Evolutionary conservation across 2,888 invertebrate genomes (phyloP).

Genomic region (Oscheius myriophilus): DNA sequence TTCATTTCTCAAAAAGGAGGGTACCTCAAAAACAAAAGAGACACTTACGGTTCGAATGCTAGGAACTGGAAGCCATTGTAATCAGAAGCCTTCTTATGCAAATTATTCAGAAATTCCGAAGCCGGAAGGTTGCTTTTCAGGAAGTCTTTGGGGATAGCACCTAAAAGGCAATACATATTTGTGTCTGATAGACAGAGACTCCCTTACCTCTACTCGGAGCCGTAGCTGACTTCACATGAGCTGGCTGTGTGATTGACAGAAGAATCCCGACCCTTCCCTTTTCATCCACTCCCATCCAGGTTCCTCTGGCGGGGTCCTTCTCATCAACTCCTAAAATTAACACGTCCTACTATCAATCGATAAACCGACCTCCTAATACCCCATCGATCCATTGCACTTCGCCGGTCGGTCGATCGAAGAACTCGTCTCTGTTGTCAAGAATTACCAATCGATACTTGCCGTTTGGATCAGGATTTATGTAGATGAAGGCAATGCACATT

Average conservation of each 20-base stretch:
- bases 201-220: constrained; percentile 55
- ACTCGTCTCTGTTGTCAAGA: constrained; percentile 65
- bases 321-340: constrained; percentile 54
- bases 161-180: constrained; percentile 21
- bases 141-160: constrained; percentile 49
- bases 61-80: constrained; percentile 66
- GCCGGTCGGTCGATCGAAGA: constrained; percentile 52
- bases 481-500: constrained; percentile 55
- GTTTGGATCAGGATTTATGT: constrained; percentile 30
- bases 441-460: constrained; percentile 58
- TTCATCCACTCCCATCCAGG: constrained; percentile 62
- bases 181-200: no score
- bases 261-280: constrained; percentile 54
- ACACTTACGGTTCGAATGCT: constrained; percentile 47
- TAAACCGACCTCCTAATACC: constrained; percentile 60
- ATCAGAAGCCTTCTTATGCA: constrained; percentile 34
- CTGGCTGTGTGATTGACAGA: constrained; percentile 61
- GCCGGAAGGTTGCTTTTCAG: constrained; percentile 29
- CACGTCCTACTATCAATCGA: no score
- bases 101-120: constrained; percentile 34
- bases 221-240: constrained; percentile 31
- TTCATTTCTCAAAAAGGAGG: constrained; percentile 25
- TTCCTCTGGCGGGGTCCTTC: constrained; percentile 58
- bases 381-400: constrained; percentile 55
- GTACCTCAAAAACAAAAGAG: not conserved